Evolutionary conservation across 1,140 invertebrate species (phyloP).

Genomic region (Cydia amplana): DNA sequence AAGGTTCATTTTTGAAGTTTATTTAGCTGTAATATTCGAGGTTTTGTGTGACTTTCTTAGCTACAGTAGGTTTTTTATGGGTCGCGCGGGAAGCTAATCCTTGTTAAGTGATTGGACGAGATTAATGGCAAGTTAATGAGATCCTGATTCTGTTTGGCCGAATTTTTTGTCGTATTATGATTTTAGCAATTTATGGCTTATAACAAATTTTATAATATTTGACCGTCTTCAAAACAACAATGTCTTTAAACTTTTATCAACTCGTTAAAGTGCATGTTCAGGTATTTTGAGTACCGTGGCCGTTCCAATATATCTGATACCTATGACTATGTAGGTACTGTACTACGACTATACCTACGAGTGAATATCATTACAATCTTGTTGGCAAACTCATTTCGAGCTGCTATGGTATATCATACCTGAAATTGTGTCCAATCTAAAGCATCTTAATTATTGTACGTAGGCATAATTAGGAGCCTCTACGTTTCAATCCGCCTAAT

Average conservation of each 20-base stretch:
- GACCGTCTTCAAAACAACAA: not conserved
- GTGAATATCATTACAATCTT: no score
- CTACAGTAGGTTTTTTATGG: conserved; percentile 15
- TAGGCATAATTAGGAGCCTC: conserved; percentile 4
- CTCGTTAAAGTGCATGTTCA: no score
- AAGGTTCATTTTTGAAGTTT: not conserved
- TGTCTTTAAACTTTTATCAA: no score
- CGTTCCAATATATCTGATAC: no score
- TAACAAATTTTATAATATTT: not conserved
- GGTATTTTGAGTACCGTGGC: no score
- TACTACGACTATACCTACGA: no score
- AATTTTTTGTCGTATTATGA: conserved; percentile 18
- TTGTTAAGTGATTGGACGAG: conserved; percentile 25
- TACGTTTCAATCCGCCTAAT: conserved; percentile 4
- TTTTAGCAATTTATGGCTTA: conserved; percentile 6
- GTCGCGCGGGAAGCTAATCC: conserved; percentile 19
- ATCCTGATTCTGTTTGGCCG: not conserved
- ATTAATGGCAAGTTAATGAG: conserved; percentile 27
- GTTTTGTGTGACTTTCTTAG: not conserved
- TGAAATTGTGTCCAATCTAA: not conserved
- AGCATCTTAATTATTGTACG: not conserved
- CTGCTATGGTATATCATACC: no score
- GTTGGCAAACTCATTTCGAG: no score
- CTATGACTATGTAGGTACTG: no score
- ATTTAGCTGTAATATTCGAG: not conserved